Conservation (phyloP, 2,888 invertebrate species). For the Pediacus dermestoides region DNA sequence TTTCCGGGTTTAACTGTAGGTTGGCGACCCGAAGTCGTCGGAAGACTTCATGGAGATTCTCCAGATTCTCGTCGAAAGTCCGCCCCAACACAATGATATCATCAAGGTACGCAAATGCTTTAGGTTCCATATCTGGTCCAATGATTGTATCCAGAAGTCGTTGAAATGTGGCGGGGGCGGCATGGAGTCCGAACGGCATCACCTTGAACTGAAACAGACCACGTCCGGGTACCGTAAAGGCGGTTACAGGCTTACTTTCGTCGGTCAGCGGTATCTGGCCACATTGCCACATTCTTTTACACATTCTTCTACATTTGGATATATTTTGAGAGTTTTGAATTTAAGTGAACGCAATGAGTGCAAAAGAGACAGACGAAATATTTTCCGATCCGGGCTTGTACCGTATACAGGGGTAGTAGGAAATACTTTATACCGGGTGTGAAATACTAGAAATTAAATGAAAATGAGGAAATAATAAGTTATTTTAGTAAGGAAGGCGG, state of each 20-base stretch:
- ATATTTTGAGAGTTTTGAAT: too few species aligned
- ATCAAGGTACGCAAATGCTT: slow-evolving; percentile 27
- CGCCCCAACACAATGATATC: slow-evolving; percentile 27
- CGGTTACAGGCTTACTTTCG: slow-evolving; percentile 27
- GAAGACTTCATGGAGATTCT: slow-evolving; percentile 14
- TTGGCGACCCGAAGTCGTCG: slow-evolving; percentile 11
- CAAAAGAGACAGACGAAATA: too few species aligned
- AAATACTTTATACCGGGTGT: too few species aligned
- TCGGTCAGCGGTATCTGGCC: slow-evolving; percentile 23
- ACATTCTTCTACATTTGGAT: too few species aligned
- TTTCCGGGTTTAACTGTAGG: slow-evolving; percentile 19
- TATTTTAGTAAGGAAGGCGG: too few species aligned
- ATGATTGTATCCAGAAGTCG: slow-evolving; percentile 31
- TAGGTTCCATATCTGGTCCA: slow-evolving; percentile 30
- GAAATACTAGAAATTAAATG: too few species aligned
- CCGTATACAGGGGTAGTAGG: too few species aligned
- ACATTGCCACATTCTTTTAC: too few species aligned
- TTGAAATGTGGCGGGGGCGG: slow-evolving; percentile 34
- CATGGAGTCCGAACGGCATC: slow-evolving; percentile 37
- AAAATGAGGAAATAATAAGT: too few species aligned
- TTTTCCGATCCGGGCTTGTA: too few species aligned
- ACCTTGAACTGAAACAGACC: slow-evolving; percentile 34
- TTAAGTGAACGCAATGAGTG: too few species aligned
- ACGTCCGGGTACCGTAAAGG: slow-evolving; percentile 32
- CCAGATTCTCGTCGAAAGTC: slow-evolving; percentile 19